Percentiles rank a stretch among this genome's conserved stretches.
phyloP scores from a whole-genome alignment of 2,888 invertebrate genomes.

The Lampropteryx suffumata region DNA sequence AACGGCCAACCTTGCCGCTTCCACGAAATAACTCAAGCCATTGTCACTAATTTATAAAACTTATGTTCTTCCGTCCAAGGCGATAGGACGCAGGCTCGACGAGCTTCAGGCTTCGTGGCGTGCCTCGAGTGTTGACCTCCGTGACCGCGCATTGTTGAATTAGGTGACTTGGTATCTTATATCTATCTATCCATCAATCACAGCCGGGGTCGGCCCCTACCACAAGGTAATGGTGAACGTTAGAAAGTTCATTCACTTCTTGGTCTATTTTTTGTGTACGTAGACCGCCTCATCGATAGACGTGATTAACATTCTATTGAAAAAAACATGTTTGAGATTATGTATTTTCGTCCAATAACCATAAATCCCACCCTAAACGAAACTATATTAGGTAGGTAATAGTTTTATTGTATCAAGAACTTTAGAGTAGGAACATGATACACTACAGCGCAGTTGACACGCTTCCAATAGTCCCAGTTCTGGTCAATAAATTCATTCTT shows the following conservation, averaged over 20 bases:
- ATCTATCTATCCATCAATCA: conserved; percentile 58
- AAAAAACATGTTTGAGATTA: too few species aligned
- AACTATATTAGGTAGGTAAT: too few species aligned
- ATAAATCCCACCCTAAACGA: too few species aligned
- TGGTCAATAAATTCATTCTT: too few species aligned
- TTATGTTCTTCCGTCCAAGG: conserved; percentile 69
- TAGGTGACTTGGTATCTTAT: conserved; percentile 49
- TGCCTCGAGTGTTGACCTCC: conserved; percentile 52
- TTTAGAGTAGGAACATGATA: not conserved
- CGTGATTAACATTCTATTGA: too few species aligned
- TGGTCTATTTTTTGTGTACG: conserved; percentile 58
- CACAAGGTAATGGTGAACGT: conserved; percentile 50
- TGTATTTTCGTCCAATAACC: too few species aligned
- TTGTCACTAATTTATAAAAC: conserved; percentile 81
- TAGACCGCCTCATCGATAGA: conserved; percentile 23
- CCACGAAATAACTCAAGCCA: conserved; percentile 76
- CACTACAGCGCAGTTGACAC: too few species aligned
- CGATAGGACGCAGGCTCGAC: conserved; percentile 38
- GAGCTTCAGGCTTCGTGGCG: conserved; percentile 33
- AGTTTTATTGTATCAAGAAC: not conserved
- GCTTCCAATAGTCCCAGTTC: too few species aligned
- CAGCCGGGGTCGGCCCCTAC: conserved; percentile 45
- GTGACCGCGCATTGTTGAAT: conserved; percentile 44
- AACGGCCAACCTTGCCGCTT: conserved; percentile 76
- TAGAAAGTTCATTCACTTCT: conserved; percentile 67